These are phyloP conservation scores for Dorcus hopei DNA, from an alignment of 2,888 invertebrate species.

Conservation along the genomic window DNA sequence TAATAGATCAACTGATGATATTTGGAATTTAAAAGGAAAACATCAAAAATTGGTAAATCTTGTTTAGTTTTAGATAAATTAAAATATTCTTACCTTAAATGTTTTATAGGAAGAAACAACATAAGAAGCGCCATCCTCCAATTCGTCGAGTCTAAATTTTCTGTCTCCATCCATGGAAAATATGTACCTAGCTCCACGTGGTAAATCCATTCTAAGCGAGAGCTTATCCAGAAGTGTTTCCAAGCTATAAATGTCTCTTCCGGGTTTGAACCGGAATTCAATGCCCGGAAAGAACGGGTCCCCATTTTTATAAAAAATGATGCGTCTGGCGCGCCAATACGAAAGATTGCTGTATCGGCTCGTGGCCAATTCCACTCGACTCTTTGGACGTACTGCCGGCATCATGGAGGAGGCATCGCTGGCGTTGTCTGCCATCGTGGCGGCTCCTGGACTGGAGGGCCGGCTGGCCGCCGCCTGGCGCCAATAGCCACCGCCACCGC, in stretches of 20 bases:
- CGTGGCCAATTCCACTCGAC: slow-evolving; percentile 55
- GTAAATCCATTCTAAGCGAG: slow-evolving; percentile 82
- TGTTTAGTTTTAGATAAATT: too few relatives aligned
- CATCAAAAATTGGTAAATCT: too few relatives aligned
- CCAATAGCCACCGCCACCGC: slow-evolving; percentile 52
- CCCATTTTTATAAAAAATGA: slow-evolving; percentile 91
- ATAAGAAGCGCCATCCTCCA: slow-evolving; percentile 89
- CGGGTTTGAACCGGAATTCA: slow-evolving; percentile 84
- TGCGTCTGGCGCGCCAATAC: slow-evolving; percentile 82
- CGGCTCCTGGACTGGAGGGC: slow-evolving; percentile 48
- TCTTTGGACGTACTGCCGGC: slow-evolving; percentile 56
- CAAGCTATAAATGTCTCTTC: slow-evolving; percentile 80
- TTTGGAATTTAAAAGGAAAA: too few relatives aligned
- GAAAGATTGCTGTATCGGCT: slow-evolving; percentile 73
- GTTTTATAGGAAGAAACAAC: slow-evolving; percentile 90
- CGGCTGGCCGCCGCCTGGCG: slow-evolving; percentile 56
- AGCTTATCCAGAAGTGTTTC: slow-evolving; percentile 83
- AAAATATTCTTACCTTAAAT: slow-evolving; percentile 69
- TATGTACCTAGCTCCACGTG: slow-evolving; percentile 84
- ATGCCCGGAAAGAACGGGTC: slow-evolving; percentile 89
- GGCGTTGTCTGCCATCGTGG: slow-evolving; percentile 58
- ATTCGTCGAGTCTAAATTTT: slow-evolving; percentile 77
- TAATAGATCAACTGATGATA: too few relatives aligned
- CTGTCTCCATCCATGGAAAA: slow-evolving; percentile 90
- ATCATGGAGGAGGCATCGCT: slow-evolving; percentile 58